A percentile compares a stretch with the other conserved stretches of the same genome.
Evolutionary conservation across 1,140 invertebrate genomes (phyloP).

Genomic region (Agrypnia vestita): DNA sequence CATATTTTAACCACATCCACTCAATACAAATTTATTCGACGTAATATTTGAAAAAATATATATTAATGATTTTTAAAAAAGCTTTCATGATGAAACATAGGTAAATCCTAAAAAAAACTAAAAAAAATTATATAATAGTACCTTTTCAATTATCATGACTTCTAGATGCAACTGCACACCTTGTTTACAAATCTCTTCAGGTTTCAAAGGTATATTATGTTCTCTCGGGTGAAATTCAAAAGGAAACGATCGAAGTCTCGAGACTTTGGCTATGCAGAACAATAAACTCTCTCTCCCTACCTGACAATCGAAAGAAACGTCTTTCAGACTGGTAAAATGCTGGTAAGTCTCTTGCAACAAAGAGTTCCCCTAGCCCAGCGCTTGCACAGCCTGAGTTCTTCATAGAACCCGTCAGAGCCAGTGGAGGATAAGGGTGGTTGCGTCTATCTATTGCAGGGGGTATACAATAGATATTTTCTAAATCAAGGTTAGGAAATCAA

Average conservation of each 20-base stretch:
- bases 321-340: slow-evolving; percentile 13
- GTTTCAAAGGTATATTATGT: too few species aligned
- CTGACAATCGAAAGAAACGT: slow-evolving; percentile 3
- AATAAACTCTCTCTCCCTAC: not conserved
- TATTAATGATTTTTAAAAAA: too few species aligned
- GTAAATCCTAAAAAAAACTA: too few species aligned
- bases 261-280: slow-evolving; percentile 4
- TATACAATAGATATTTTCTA: not conserved
- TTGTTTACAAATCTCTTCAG: too few species aligned
- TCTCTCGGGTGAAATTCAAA: not conserved
- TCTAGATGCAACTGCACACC: too few species aligned
- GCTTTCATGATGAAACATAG: too few species aligned
- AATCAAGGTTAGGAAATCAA: too few species aligned
- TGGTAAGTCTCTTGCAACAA: slow-evolving; percentile 4
- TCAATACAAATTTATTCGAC: too few species aligned
- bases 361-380: slow-evolving; percentile 14
- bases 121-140: too few species aligned
- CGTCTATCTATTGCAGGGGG: slow-evolving; percentile 8
- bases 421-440: slow-evolving; percentile 11
- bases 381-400: not conserved
- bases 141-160: too few species aligned
- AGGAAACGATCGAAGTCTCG: slow-evolving; percentile 8
- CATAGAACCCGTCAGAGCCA: slow-evolving; percentile 24
- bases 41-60: too few species aligned
- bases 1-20: too few species aligned